Base-by-base conservation (phyloP, 2,797 vertebrate genomes). In the Chrosomus eos region DNA sequence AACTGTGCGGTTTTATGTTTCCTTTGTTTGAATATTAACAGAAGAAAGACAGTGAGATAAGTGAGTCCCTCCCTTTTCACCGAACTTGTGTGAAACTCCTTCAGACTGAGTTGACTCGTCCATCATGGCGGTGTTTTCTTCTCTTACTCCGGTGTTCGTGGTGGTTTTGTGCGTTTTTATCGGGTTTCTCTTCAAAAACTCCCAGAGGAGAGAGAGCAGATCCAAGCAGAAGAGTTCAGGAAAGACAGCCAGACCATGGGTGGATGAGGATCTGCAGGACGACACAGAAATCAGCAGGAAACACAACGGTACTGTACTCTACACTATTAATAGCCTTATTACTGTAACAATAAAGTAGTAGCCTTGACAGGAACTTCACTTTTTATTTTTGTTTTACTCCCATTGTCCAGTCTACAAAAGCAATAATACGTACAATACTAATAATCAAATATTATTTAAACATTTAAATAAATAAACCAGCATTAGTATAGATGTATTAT, bases 181-280 rank as follows among this genome's bases (percentile, higher is more conserved):
- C 11, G 95, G 91, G 3, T 89, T 95, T 80, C 84, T 98, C 84
- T 90, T 96, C 88, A 91, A 94, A 89, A 95, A 88, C 84, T 90
- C 89, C 11, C 89, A 83, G 31, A 81, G 80, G 0, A 78, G 75
- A 0, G 38, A 83, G 33, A 9, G 9, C 74, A 78, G 74, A 43
- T 70, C 73, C 62, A 71, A 84, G 48, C 83, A 80, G 6, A 64
- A 64, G 26, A 51, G 88, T 21, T 73, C 89, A 16, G 85, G 89
- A 80, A 83, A 0, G 7, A 40, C 79, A 11, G 26, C 62, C 51
- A 85, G 64, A 85, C 96, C 96, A 0, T 97, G 97, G 97, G 95
- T 95, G 23, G 96, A 98, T 86, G 95, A 97, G 91, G 97, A 97
- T 84, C 90, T 97, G 64, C 94, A 94, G 89, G 97, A 97, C 43